These are phyloP conservation scores for Tragelaphus buxtoni DNA, from an alignment of 2,113 vertebrate species.

Conservation along the genomic window DNA sequence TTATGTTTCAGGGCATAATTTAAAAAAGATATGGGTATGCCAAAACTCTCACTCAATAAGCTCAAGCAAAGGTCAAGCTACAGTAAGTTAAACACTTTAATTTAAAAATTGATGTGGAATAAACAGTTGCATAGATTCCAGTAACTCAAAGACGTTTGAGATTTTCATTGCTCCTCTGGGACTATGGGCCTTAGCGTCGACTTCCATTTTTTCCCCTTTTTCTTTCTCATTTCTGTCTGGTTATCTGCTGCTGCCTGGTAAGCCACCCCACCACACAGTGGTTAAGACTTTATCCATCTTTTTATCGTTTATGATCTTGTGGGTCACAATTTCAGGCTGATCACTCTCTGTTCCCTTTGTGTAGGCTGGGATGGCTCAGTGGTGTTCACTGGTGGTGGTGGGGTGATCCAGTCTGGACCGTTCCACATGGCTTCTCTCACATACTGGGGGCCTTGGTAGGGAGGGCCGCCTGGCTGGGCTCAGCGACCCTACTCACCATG, in stretches of 20 bases:
- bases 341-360: not conserved
- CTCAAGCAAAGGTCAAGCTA: not conserved
- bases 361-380: not conserved
- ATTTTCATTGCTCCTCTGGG: not conserved
- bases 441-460: rapidly evolving
- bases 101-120: not conserved
- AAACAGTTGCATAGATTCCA: not conserved
- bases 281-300: rapidly evolving
- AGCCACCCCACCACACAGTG: rapidly evolving
- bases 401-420: not conserved
- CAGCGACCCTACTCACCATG: not conserved
- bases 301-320: too few species aligned
- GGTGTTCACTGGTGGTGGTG: too few species aligned
- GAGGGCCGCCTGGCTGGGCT: not conserved
- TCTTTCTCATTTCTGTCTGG: not conserved
- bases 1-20: not conserved
- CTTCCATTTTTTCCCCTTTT: not conserved
- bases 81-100: not conserved
- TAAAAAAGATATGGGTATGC: not conserved
- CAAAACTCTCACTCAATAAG: not conserved
- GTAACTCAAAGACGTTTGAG: not conserved
- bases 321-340: not conserved
- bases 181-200: not conserved
- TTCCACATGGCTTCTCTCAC: not conserved
- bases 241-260: not conserved